Evolutionary conservation across 2,888 invertebrate genomes (phyloP), one percentile per base, ranked within the genome.

Genomic region (Himalopsyche kuldschensis): DNA sequence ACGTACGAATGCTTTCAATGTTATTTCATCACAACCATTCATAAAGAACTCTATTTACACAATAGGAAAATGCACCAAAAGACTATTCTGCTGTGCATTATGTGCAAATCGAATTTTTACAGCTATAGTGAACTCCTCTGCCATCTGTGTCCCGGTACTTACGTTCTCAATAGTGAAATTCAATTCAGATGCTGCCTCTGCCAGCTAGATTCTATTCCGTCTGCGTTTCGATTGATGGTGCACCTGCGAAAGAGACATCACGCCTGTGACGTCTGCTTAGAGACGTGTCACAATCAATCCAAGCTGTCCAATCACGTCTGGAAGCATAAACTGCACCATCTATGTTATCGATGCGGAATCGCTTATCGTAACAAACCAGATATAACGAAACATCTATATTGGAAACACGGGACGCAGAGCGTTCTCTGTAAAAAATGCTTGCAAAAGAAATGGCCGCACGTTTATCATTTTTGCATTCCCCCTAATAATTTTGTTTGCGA

Each of bases 391-490:
- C 97, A 97, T 90, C 91, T 97, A 82, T 97, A 97, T 89, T 97
- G 97, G 97, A 97, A 97, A 89, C 97, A 97, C 89, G 97, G 97
- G 30, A 97, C 97, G 2, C 96, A 97, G 88, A 97, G 97, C 90
- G 95, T 96, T 3, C 90, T 95, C 47, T 97, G 97, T 88, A 96
- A 96, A 89, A 94, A 93, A 88, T 97, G 97, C 89, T 90, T 97
- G 80, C 96, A 97, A 88, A 97, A 97, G 88, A 97, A 97, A 88
- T 97, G 97, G 97, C 96, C 96, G 0, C 97, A 97, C 89, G 95
- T 97, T 6, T 97, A 97, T 90, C 97, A 97, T 89, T 97, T 97
- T 88, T 97, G 97, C 89, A 94, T 95, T 86, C 97, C 97, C 63
- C 96, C 97, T 3, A 90, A 93, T 11, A 92, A 93, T 82, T 97